Conservation (phyloP, 2,797 vertebrate genomes). For the Fistularia commersonii region DNA sequence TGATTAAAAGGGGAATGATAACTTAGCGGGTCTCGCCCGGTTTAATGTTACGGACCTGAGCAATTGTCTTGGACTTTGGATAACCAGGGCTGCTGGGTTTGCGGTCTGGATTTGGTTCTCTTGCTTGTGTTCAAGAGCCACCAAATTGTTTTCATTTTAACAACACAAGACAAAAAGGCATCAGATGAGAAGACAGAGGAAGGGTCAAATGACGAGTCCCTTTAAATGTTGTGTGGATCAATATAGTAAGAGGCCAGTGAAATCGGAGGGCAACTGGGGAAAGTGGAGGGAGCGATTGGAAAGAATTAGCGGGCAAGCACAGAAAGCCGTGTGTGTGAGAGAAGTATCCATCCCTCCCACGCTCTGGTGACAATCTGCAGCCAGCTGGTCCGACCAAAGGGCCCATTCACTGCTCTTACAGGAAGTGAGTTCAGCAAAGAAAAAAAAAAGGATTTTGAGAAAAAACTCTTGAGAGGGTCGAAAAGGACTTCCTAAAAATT, state of each 20-base stretch:
- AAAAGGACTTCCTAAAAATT: too few relatives aligned
- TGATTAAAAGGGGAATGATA: too few relatives aligned
- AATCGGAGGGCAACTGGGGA: constrained; percentile 1
- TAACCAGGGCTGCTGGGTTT: too few relatives aligned
- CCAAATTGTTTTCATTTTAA: too few relatives aligned
- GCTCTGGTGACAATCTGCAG: constrained; percentile 49
- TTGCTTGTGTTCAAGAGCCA: too few relatives aligned
- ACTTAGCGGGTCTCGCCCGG: too few relatives aligned
- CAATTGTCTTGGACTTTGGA: too few relatives aligned
- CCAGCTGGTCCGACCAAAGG: constrained; percentile 40
- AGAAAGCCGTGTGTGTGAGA: constrained; percentile 32
- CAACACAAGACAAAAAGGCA: too few relatives aligned
- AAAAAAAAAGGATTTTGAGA: constrained; percentile 20
- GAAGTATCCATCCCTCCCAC: constrained; percentile 39
- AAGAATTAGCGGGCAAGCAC: constrained; percentile 14
- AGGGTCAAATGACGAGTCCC: too few relatives aligned
- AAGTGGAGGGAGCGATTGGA: not conserved
- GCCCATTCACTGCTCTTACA: constrained; percentile 49
- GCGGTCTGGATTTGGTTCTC: too few relatives aligned
- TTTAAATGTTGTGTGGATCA: not conserved
- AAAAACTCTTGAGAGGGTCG: not conserved
- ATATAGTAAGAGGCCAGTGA: not conserved
- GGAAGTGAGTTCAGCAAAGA: constrained; percentile 23
- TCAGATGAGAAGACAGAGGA: too few relatives aligned
- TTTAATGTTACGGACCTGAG: too few relatives aligned